Evolutionary conservation across 2,797 vertebrate species (phyloP).

Genomic region (Galagoides demidoff): DNA sequence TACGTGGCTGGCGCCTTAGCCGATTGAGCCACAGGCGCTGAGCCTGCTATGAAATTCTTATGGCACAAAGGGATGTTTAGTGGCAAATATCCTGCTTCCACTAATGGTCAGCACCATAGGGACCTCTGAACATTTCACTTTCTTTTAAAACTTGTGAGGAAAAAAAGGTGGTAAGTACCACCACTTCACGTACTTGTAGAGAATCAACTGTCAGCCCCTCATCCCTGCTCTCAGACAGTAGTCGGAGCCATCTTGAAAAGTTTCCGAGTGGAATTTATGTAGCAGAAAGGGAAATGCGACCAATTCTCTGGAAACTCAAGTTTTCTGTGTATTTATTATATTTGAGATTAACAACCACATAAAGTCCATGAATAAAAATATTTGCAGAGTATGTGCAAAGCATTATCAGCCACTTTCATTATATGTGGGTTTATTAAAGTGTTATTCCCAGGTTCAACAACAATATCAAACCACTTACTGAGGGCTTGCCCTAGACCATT

Average conservation of each 20-base stretch:
- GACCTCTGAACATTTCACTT: not conserved
- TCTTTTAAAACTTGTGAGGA: not conserved
- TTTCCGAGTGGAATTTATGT: not conserved
- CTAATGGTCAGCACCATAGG: not conserved
- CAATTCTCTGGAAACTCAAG: not conserved
- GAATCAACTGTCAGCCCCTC: not conserved
- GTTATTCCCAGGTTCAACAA: constrained; percentile 27
- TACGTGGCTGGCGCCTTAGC: too few species aligned
- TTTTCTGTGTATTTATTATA: not conserved
- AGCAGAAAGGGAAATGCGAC: not conserved
- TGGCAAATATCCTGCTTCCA: not conserved
- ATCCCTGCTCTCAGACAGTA: not conserved
- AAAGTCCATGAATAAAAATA: not conserved
- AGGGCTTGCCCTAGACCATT: not conserved
- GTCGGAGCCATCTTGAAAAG: not conserved
- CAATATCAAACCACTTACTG: not conserved
- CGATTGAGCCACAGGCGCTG: too few species aligned
- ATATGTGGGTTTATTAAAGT: constrained; percentile 3
- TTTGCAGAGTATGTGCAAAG: not conserved
- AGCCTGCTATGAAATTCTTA: not conserved
- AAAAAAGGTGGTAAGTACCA: not conserved
- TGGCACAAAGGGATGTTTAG: not conserved
- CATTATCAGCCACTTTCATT: constrained; percentile 24
- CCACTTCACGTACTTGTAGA: not conserved
- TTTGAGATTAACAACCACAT: not conserved